Evolutionary conservation across 2,797 vertebrate genomes (phyloP).

Genomic region (Manis crassicaudata): DNA sequence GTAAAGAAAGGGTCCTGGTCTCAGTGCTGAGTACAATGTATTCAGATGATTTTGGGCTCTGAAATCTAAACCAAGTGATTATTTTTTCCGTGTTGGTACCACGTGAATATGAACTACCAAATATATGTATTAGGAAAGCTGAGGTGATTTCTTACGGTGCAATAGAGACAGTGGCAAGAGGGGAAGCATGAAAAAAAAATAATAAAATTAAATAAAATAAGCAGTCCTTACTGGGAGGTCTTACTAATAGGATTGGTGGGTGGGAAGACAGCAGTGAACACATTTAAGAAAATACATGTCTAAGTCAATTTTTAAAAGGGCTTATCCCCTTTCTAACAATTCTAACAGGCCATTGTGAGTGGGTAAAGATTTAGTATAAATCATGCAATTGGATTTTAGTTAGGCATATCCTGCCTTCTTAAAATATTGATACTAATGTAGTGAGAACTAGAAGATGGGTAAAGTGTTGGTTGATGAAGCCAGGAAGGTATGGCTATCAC

Average conservation of each 20-base stretch:
- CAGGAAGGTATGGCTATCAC: not conserved
- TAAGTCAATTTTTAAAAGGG: not conserved
- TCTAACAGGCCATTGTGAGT: not conserved
- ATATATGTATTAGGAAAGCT: constrained; percentile 74
- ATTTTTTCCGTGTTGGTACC: constrained; percentile 34
- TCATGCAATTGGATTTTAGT: not conserved
- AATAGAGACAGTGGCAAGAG: constrained; percentile 74
- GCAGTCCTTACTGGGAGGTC: constrained; percentile 7
- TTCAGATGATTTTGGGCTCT: constrained; percentile 49
- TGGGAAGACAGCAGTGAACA: constrained; percentile 11
- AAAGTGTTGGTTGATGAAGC: accelerated
- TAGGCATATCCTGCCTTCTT: not conserved
- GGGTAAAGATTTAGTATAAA: not conserved
- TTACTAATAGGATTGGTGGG: constrained; percentile 25
- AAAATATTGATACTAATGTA: not conserved
- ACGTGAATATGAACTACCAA: constrained; percentile 74
- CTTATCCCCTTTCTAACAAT: not conserved
- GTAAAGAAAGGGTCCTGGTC: not conserved
- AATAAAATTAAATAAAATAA: not conserved
- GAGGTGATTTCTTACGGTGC: constrained; percentile 72
- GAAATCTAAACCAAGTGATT: constrained; percentile 61
- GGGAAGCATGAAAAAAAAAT: constrained; percentile 32
- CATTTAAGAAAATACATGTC: constrained; percentile 39
- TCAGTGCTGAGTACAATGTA: constrained; percentile 18
- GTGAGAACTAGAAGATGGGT: not conserved